These are phyloP conservation scores for Genyomyrus donnyi DNA, from an alignment of 2,113 vertebrate genomes.

Conservation along the genomic window DNA sequence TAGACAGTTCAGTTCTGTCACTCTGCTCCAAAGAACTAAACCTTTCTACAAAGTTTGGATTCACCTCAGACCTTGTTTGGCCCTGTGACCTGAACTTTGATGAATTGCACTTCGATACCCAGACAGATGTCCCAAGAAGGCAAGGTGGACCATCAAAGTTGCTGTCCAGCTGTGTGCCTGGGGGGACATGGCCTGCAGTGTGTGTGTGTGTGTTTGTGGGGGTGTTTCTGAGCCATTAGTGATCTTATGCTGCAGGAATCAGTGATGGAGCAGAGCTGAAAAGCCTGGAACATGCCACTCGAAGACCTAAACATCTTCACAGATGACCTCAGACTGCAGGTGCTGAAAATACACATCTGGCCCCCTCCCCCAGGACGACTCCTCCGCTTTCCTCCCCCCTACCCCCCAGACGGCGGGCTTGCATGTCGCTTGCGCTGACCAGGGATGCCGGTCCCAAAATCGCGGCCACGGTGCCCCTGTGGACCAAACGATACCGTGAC, in stretches of 20 bases:
- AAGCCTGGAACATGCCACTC: not conserved
- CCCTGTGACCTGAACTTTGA: not conserved
- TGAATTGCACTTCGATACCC: not conserved
- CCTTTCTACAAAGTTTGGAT: not conserved
- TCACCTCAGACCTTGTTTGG: not conserved
- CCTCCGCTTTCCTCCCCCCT: not conserved
- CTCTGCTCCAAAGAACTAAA: not conserved
- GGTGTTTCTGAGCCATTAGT: not conserved
- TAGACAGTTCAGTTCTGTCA: not conserved
- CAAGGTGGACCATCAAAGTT: not conserved
- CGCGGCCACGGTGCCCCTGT: not conserved
- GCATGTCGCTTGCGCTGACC: not conserved
- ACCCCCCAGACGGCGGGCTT: not conserved
- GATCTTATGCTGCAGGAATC: not conserved
- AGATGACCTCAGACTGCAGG: slow-evolving; percentile 5
- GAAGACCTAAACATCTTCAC: not conserved
- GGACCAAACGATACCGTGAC: not conserved
- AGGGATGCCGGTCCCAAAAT: not conserved
- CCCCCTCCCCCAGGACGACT: not conserved
- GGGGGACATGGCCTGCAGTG: not conserved
- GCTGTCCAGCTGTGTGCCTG: not conserved
- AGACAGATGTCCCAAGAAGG: not conserved
- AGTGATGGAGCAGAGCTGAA: not conserved
- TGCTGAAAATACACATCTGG: not conserved
- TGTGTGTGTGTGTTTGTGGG: not conserved